Conservation (phyloP, 2,797 vertebrate genomes). For the Streptopelia turtur region DNA sequence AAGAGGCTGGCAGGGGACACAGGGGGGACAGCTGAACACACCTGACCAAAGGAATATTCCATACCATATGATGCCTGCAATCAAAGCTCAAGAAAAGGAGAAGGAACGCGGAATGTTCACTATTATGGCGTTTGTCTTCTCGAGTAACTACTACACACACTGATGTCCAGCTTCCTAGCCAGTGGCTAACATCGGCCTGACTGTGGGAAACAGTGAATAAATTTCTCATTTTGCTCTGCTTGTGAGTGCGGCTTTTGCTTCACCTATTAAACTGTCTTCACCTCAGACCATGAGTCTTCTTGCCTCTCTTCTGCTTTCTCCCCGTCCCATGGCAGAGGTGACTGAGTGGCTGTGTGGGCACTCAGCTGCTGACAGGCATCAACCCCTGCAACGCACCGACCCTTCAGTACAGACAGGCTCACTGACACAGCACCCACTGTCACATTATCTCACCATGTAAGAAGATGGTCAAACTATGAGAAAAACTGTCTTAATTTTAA, state of each 20-base stretch:
- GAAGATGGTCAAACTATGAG: background rate
- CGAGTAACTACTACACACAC: background rate
- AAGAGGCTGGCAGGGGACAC: background rate
- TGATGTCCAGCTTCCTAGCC: background rate
- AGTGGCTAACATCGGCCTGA: background rate
- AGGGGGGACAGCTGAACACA: background rate
- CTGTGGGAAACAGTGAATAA: background rate
- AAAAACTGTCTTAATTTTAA: background rate
- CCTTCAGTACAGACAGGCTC: background rate
- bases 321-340: accelerated
- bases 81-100: background rate
- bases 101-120: background rate
- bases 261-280: background rate
- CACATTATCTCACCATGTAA: background rate
- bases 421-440: background rate
- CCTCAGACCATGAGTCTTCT: background rate
- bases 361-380: background rate
- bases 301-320: background rate
- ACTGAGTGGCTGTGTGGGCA: background rate
- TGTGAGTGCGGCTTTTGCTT: background rate
- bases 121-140: background rate
- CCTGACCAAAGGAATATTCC: background rate
- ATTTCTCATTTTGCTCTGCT: background rate
- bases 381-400: background rate
- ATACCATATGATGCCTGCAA: background rate